Base-by-base conservation (phyloP, 2,797 vertebrate genomes). In the Vireo griseus region DNA sequence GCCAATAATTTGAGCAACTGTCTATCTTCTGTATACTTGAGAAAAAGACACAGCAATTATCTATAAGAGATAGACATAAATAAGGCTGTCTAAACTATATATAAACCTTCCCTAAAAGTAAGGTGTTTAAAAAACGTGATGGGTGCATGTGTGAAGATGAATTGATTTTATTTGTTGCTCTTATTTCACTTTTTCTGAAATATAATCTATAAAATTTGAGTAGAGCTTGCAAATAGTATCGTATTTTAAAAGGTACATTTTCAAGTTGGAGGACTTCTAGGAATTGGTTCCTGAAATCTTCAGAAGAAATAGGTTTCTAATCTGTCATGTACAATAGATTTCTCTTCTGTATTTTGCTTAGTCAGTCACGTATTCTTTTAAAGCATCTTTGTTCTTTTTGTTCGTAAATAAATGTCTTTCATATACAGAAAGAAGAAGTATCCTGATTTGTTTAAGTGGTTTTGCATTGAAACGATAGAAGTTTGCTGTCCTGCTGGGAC, bases 371-470 rank as follows among this genome's bases (percentile, higher is more conserved):
- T 1, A 44, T 11, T 20, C 21, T 79, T 76, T 73, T 75, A 63
- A 92, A 54, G 16, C 58, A 52, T 79, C 11, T 68, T 74, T 1
- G 1, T 50, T 80, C 9, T 35, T 90, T 65, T 84, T 42, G 4
- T 76, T 80, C 39, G 44, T 74, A 73, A 84, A 83, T 68, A 0
- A 65, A 47, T 96, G 11, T 87, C 13, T 85, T 51, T 68, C 28
- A 25, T 74, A 22, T 86, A n/a, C 95, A 99, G 99, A 97, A 99
- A 99, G 98, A 98, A 98, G 54, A 98, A 99, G 78, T 96, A 99
- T 71, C 99, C 99, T 5, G 98, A 99, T 94, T 96, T 99, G 50
- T 98, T 98, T 82, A 98, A 99, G n/a, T 99, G 99, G 99, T 98
- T 99, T 97, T 99, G 99, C 91, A 97, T 99, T 89, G 98, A 99